Percentiles rank a stretch among this genome's conserved stretches.
These are phyloP conservation scores for Tragelaphus buxtoni DNA, from an alignment of 2,113 vertebrate species.

Conservation along the genomic window DNA sequence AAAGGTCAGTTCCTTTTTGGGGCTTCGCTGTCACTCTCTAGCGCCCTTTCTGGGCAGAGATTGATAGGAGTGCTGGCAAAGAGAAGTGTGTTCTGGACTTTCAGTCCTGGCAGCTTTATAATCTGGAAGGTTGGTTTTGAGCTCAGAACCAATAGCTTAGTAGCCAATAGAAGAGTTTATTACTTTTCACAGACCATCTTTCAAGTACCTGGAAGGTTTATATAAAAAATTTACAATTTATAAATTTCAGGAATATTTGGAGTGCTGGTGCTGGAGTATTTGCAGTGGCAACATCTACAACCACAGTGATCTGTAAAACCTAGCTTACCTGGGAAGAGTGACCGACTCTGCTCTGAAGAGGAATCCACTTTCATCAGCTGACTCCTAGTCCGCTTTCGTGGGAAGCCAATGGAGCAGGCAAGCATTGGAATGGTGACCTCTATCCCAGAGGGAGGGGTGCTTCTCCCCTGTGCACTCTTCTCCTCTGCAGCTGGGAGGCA, in stretches of 20 bases:
- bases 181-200: neutral
- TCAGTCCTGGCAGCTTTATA: neutral
- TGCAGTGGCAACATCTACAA: neutral
- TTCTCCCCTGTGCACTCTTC: fast-evolving
- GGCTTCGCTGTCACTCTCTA: neutral
- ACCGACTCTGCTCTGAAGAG: neutral
- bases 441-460: fast-evolving
- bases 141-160: neutral
- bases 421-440: neutral
- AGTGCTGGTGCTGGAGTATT: neutral
- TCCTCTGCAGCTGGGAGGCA: neutral
- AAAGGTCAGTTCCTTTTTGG: neutral
- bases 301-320: neutral
- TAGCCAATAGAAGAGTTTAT: neutral
- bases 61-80: neutral
- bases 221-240: neutral
- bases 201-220: neutral
- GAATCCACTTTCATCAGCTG: fast-evolving
- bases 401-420: neutral
- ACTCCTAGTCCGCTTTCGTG: neutral
- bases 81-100: neutral
- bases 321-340: neutral
- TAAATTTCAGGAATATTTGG: neutral
- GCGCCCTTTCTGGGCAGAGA: neutral
- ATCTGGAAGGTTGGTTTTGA: neutral